Base-by-base conservation (phyloP, 1,140 invertebrate species). In the Microplitis mediator region DNA sequence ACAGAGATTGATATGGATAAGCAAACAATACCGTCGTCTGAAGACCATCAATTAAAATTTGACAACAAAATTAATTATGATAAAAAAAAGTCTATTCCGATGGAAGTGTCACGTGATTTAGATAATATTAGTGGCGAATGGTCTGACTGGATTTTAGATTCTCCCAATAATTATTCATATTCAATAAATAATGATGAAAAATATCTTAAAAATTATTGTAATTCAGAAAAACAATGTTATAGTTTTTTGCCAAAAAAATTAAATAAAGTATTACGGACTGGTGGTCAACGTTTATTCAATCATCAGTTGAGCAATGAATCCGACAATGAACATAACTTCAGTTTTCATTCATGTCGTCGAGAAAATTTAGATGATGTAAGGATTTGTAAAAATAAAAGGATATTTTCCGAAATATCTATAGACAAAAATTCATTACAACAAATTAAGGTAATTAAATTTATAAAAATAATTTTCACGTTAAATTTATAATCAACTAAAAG, bases 191-290 rank as follows among this genome's bases (percentile, higher is more conserved):
- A 65, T 45, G 23, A 51, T 16, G 6, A 11, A 23, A 23, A 23
- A 23, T 23, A 23, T 23, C 23, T 23, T 23, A 23, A 23, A 23
- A 23, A 23, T 23, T 23, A 23, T 23, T 23, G 23, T 51, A 31
- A 45, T 61, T 50, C 5, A 4, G 16, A 13, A 16, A 32, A 14
- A 39, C 36, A 14, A 58, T 39, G 9, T 5, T 70, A 70, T 31
- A 56, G 52, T 70, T 70, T 70, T 70, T 50, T 70, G n/a, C 68
- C 68, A 4, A n/a, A n/a, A 45, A n/a, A 61, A 9, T 51, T 70
- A 36, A 45, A 50, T 23, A 70, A 70, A 13, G 8, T 70, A 13
- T 45, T 70, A 14, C 32, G 14, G 13, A 45, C 9, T 3, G n/a
- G 13, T 3, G 36, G 4, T 4, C 60, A n/a, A 23, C 60, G 45